A percentile compares a stretch with the other conserved stretches of the same genome.
Conservation (phyloP, 2,888 invertebrate genomes). For the Cephus rjabovi region DNA sequence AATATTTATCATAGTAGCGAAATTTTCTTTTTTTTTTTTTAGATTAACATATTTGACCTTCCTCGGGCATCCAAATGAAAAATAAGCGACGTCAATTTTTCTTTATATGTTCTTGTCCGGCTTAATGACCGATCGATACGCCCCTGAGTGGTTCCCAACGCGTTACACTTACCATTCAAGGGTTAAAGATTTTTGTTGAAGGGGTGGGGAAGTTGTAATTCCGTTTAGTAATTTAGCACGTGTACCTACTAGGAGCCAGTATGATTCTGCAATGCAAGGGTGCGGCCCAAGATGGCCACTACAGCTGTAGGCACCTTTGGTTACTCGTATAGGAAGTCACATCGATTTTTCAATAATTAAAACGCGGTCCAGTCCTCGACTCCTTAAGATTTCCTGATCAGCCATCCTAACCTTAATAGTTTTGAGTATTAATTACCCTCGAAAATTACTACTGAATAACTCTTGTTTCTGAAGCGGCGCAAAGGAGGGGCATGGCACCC, state of each 20-base stretch:
- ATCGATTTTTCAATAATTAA: slow-evolving; percentile 42
- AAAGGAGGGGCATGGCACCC: slow-evolving; percentile 72
- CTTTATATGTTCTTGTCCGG: not conserved
- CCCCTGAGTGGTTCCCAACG: not conserved
- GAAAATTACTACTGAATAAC: slow-evolving; percentile 3
- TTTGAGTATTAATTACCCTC: not conserved
- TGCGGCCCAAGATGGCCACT: slow-evolving; percentile 63
- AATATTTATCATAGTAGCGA: not conserved
- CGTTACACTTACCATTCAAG: not conserved
- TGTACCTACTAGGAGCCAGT: not conserved
- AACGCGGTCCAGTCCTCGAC: not conserved
- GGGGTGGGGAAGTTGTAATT: not conserved
- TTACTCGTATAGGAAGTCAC: slow-evolving; percentile 31
- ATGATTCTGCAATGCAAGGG: slow-evolving; percentile 35
- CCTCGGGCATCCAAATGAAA: not conserved
- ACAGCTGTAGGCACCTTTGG: slow-evolving; percentile 22
- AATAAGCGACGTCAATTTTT: not conserved
- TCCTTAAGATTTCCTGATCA: not conserved
- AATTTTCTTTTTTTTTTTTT: not conserved
- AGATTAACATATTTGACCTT: not conserved
- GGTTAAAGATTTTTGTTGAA: not conserved
- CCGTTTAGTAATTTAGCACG: not conserved
- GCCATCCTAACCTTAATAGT: not conserved
- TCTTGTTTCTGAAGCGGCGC: slow-evolving; percentile 38
- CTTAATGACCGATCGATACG: not conserved